Evolutionary conservation across 2,113 vertebrate genomes (phyloP).

Genomic region (Cheirogaleus medius): DNA sequence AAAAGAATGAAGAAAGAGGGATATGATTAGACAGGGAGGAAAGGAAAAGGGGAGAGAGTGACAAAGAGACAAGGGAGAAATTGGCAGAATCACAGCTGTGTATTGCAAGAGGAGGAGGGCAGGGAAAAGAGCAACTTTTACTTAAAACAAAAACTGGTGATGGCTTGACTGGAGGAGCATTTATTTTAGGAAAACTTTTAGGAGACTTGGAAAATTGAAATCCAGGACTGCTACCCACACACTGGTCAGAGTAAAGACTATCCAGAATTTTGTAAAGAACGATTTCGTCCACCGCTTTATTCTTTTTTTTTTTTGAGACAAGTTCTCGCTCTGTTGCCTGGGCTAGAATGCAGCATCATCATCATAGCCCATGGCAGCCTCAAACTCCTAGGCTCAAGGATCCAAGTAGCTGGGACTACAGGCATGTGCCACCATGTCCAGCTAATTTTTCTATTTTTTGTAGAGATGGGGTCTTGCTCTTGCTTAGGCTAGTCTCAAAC

Average conservation of each 20-base stretch:
- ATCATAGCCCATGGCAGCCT: too few species aligned
- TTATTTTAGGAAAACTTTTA: constrained; percentile 25
- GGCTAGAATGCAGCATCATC: too few species aligned
- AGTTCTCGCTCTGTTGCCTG: too few species aligned
- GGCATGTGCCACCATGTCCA: too few species aligned
- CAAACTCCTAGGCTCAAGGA: too few species aligned
- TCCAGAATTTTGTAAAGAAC: not conserved
- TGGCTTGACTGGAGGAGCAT: not conserved
- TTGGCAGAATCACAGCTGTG: not conserved
- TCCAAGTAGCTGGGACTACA: too few species aligned
- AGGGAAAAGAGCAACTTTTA: not conserved
- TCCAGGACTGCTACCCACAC: not conserved
- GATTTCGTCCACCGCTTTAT: not conserved
- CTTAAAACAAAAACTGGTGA: constrained; percentile 28
- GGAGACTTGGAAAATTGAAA: not conserved
- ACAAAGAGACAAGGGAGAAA: not conserved
- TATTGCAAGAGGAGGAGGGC: not conserved
- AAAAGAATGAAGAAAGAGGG: not conserved
- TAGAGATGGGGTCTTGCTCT: too few species aligned
- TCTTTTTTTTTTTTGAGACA: too few species aligned
- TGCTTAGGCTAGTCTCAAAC: too few species aligned
- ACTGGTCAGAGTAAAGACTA: not conserved
- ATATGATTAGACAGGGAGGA: not conserved
- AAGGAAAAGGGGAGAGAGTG: not conserved
- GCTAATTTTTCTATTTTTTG: too few species aligned